Evolutionary conservation across 1,140 invertebrate species (phyloP), one percentile per base, ranked within the genome.

Genomic region (Bombyx mandarina): DNA sequence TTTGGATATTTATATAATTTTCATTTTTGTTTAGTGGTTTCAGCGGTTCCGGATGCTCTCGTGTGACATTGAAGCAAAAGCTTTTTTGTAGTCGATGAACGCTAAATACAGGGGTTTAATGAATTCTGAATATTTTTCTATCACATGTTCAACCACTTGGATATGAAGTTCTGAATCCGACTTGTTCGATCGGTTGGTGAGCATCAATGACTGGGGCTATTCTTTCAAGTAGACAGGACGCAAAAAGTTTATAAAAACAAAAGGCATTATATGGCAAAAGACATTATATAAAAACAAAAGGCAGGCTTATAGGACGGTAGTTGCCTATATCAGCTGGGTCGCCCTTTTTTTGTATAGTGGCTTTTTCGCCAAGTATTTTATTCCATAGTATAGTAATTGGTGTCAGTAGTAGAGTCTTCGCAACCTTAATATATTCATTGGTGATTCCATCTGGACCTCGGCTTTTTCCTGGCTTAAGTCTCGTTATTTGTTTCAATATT

Each of bases 1-100:
- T 68, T 43, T 65, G 5, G 43, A 68, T 65, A 48, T 65, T 61
- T n/a, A 65, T 61, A 26, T 69, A 69, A 10, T 65, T 65, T 12
- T 50, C 8, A 45, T 59, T 35, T 47, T 54, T 54, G 26, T 56
- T 46, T 56, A 43, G 18, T 55, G 8, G 1, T 18, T 58, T 18
- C 46, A 58, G 50, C 18, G 56, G 43, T 22, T 58, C 44, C 56
- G 52, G 50, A 58, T 58, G 22, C 49, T 45, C 42, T 45, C 22
- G 10, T 58, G 57, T n/a, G 50, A 52, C 8, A 58, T 58, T 35
- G 51, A 51, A 42, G 48, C 52, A 22, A 59, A 59, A 42, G 45
- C 52, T 54, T 58, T 58, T 12, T 45, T 47, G 8, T 58, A 57
- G 52, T 58, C 57, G 4, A 59, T 49, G 43, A 59, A 59, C 7